phyloP scores from a whole-genome alignment of 92 coral and sea anemone species.

The Blastomussa wellsi region DNA sequence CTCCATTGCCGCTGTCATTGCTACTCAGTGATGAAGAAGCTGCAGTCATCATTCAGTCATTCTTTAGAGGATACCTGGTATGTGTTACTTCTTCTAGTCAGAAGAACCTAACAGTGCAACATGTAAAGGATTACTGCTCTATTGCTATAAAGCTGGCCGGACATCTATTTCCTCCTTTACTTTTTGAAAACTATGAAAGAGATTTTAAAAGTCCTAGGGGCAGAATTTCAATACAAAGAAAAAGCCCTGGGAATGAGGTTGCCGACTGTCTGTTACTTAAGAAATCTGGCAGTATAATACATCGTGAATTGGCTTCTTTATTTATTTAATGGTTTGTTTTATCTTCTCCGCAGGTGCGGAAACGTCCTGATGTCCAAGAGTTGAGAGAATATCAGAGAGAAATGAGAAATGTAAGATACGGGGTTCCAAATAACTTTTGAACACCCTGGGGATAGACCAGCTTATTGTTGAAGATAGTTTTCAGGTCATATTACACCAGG shows the following conservation, averaged over 20 bases:
- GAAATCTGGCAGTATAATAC: too few species aligned
- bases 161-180: not conserved
- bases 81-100: not conserved
- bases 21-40: slow-evolving; percentile 95
- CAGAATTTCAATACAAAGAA: too few species aligned
- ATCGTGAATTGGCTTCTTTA: not conserved
- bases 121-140: not conserved
- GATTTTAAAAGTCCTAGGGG: too few species aligned
- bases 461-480: too few species aligned
- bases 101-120: not conserved
- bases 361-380: slow-evolving; percentile 93
- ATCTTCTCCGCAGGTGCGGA: slow-evolving; percentile 60
- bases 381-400: slow-evolving; percentile 90
- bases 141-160: not conserved
- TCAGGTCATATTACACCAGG: too few species aligned
- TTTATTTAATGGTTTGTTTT: not conserved
- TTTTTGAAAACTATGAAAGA: not conserved
- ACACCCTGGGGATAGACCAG: not conserved
- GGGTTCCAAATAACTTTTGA: not conserved
- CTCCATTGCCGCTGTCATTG: slow-evolving; percentile 89
- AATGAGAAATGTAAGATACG: slow-evolving; percentile 85
- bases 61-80: slow-evolving; percentile 87
- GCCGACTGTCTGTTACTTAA: too few species aligned
- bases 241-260: too few species aligned
- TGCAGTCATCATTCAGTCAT: slow-evolving; percentile 87